These are phyloP conservation scores for Drosophila eohydei DNA, from an alignment of 2,888 invertebrate genomes.

Conservation along the genomic window DNA sequence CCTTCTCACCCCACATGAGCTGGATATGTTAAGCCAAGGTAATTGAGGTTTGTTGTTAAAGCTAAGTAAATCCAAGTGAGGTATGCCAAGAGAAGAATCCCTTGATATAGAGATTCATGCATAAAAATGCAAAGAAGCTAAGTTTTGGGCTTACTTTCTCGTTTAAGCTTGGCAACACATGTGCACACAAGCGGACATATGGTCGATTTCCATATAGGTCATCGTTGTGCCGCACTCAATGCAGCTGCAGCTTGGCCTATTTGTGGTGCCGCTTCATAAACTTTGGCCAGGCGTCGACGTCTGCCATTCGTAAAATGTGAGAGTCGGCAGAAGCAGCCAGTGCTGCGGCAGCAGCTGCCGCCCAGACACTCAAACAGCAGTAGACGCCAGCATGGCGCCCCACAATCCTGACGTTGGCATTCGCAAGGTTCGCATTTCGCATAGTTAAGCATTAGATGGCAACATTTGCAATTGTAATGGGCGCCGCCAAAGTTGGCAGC, in stretches of 20 bases:
- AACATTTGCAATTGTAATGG: constrained; percentile 78
- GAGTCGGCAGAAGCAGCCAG: neutral
- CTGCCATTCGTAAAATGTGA: constrained; percentile 30
- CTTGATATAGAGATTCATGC: neutral
- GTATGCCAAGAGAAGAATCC: neutral
- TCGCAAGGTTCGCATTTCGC: constrained; percentile 24
- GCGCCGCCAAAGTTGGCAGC: constrained; percentile 44
- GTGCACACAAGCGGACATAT: neutral
- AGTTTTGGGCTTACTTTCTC: constrained; percentile 1
- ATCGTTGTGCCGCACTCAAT: constrained; percentile 6
- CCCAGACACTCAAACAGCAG: constrained; percentile 37
- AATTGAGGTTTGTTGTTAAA: constrained; percentile 30
- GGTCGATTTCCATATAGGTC: constrained; percentile 23
- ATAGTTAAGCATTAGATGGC: constrained; percentile 71
- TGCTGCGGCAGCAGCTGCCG: constrained; percentile 15
- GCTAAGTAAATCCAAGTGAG: constrained; percentile 18
- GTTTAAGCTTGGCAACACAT: neutral
- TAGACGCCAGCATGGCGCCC: constrained; percentile 67
- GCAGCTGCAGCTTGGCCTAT: constrained; percentile 16
- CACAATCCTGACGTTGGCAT: constrained; percentile 53
- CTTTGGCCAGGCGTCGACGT: constrained; percentile 18
- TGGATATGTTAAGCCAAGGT: constrained; percentile 7
- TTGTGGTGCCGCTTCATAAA: constrained; percentile 25
- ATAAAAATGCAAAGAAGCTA: neutral
- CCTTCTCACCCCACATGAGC: neutral